Conservation (phyloP, 2,888 invertebrate species). For the Abrostola tripartita region DNA sequence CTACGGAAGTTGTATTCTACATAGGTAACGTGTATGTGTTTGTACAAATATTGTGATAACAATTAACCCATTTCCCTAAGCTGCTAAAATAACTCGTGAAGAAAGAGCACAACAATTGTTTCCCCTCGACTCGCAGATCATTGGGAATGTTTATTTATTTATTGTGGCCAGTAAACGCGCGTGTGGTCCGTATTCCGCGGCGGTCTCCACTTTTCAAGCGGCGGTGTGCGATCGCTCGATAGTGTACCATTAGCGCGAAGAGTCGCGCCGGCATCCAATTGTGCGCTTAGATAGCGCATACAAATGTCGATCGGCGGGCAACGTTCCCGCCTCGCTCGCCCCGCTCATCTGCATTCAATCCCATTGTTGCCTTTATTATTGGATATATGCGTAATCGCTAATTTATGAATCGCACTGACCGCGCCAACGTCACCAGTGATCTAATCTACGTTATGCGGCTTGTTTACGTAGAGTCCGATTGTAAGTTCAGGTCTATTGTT, state of each 20-base stretch:
- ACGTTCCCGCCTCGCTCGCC: conserved; percentile 67
- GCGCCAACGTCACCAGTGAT: conserved; percentile 65
- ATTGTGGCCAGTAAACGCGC: conserved; percentile 78
- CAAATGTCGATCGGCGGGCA: conserved; percentile 85
- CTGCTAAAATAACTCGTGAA: conserved; percentile 14
- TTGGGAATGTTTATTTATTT: conserved; percentile 78
- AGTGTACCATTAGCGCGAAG: conserved; percentile 88
- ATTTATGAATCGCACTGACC: conserved; percentile 81
- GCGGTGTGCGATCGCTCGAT: conserved; percentile 83
- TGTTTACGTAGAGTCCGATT: conserved; percentile 34
- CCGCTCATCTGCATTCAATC: conserved; percentile 87
- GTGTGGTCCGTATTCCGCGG: conserved; percentile 83
- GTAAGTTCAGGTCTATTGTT: conserved; percentile 33
- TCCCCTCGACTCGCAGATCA: conserved; percentile 48
- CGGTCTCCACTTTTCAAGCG: conserved; percentile 84
- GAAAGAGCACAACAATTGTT: conserved; percentile 51
- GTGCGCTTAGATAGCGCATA: conserved; percentile 88
- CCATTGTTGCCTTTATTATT: conserved; percentile 87
- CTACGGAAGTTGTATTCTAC: too few relatives aligned
- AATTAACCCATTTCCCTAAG: conserved; percentile 30
- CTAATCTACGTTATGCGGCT: conserved; percentile 50
- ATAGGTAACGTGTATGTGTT: not conserved
- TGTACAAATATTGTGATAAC: conserved; percentile 1
- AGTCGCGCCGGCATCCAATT: conserved; percentile 88
- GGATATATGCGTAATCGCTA: conserved; percentile 85